Evolutionary conservation across 2,113 vertebrate genomes (phyloP).

Genomic region (Aix galericulata): DNA sequence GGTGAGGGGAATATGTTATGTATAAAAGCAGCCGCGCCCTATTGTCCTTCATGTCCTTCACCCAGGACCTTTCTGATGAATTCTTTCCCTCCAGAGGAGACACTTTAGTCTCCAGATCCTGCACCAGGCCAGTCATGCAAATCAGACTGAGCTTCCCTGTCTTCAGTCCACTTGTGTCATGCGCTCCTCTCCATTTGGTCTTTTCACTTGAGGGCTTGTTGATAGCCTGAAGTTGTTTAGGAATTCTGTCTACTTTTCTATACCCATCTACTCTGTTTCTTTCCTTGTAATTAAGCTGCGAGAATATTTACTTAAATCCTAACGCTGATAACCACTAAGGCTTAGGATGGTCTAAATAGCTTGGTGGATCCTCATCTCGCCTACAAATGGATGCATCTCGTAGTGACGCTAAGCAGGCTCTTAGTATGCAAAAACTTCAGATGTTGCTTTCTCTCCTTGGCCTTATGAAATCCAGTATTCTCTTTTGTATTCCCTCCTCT

Average conservation of each 20-base stretch:
- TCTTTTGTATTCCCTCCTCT: not conserved
- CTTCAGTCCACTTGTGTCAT: conserved; percentile 18
- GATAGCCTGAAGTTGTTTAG: conserved; percentile 21
- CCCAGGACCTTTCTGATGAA: not conserved
- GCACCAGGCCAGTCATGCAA: conserved; percentile 2
- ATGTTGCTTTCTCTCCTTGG: not conserved
- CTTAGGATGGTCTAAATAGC: not conserved
- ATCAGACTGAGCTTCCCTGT: conserved; percentile 1
- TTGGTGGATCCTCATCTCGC: not conserved
- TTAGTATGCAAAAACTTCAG: not conserved
- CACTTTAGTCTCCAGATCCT: conserved; percentile 9
- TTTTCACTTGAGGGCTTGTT: conserved; percentile 18
- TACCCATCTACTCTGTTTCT: conserved; percentile 2
- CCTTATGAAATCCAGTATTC: not conserved
- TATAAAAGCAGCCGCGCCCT: not conserved
- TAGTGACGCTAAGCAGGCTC: not conserved
- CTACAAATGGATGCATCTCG: not conserved
- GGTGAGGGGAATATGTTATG: not conserved
- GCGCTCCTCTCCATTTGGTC: not conserved
- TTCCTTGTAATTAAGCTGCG: conserved; percentile 52
- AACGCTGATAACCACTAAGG: conserved; percentile 10
- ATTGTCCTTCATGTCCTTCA: not conserved
- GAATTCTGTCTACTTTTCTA: conserved; percentile 9
- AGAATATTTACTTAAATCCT: conserved; percentile 17
- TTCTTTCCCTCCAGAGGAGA: conserved; percentile 11